phyloP scores from a whole-genome alignment of 2,888 invertebrate genomes.

The Perizoma flavofasciatum region DNA sequence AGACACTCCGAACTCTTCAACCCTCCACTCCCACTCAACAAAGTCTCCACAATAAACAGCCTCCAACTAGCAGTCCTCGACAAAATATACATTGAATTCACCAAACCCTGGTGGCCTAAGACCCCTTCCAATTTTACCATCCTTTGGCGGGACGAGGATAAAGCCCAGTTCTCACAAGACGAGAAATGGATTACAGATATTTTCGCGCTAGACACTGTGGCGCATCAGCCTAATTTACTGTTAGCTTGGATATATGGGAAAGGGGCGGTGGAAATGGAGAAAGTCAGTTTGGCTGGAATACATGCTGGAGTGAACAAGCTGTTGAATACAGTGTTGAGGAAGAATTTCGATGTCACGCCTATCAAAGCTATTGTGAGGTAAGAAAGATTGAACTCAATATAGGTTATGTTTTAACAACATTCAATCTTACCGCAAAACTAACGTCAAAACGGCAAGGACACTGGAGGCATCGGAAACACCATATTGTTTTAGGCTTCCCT shows the following conservation, averaged over 20 bases:
- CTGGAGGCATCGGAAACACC: no score
- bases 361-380: conserved; percentile 82
- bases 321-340: conserved; percentile 79
- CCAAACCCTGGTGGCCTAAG: conserved; percentile 86
- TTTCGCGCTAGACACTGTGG: conserved; percentile 84
- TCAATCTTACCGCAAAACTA: no score
- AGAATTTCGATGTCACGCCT: conserved; percentile 77
- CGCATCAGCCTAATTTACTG: conserved; percentile 84
- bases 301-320: conserved; percentile 79
- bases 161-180: conserved; percentile 66
- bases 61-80: conserved; percentile 87
- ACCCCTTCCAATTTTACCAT: conserved; percentile 76
- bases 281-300: conserved; percentile 77
- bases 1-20: conserved; percentile 82
- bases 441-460: no score
- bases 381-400: conserved; percentile 23
- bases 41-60: conserved; percentile 83
- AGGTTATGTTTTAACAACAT: no score
- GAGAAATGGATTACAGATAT: conserved; percentile 86
- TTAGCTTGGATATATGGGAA: conserved; percentile 87
- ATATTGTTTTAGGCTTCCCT: no score
- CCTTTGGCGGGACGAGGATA: conserved; percentile 83
- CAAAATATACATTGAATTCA: conserved; percentile 88
- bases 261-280: conserved; percentile 85
- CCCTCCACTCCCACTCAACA: conserved; percentile 82